Percentiles rank a stretch among this genome's conserved stretches.
These are phyloP conservation scores for Pyrochroa serraticornis DNA, from an alignment of 2,888 invertebrate genomes.

Conservation along the genomic window DNA sequence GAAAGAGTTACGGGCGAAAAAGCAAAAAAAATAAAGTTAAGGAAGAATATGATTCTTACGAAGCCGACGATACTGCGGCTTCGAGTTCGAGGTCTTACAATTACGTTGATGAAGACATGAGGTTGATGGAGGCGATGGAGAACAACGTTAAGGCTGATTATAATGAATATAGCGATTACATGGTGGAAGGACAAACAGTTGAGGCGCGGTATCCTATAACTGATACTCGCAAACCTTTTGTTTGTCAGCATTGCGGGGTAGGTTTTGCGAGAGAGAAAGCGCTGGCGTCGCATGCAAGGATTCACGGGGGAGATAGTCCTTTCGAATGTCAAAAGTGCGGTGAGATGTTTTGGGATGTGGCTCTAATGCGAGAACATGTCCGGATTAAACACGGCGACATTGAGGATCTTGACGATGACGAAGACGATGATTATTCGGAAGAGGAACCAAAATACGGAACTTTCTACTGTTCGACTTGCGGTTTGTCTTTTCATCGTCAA, in stretches of 20 bases:
- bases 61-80: constrained; percentile 44
- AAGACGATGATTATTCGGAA: constrained; percentile 63
- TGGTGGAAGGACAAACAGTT: constrained; percentile 41
- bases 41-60: constrained; percentile 44
- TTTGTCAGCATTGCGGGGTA: constrained; percentile 77
- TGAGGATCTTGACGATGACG: constrained; percentile 54
- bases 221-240: constrained; percentile 79
- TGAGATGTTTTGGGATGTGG: constrained; percentile 79
- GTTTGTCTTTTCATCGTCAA: constrained; percentile 77
- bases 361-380: constrained; percentile 66
- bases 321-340: constrained; percentile 80
- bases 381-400: constrained; percentile 62
- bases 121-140: constrained; percentile 59
- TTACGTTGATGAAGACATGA: constrained; percentile 60
- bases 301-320: constrained; percentile 81
- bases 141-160: constrained; percentile 43
- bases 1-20: constrained; percentile 41
- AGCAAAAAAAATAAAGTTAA: constrained; percentile 51
- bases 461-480: constrained; percentile 74
- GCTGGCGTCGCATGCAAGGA: constrained; percentile 75
- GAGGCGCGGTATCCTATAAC: constrained; percentile 63
- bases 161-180: constrained; percentile 48
- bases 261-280: constrained; percentile 83
- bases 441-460: constrained; percentile 65
- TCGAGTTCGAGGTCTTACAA: constrained; percentile 56